Evolutionary conservation across 92 coral and sea anemone species (phyloP).

Genomic region (Umimayanthus chanpuru): DNA sequence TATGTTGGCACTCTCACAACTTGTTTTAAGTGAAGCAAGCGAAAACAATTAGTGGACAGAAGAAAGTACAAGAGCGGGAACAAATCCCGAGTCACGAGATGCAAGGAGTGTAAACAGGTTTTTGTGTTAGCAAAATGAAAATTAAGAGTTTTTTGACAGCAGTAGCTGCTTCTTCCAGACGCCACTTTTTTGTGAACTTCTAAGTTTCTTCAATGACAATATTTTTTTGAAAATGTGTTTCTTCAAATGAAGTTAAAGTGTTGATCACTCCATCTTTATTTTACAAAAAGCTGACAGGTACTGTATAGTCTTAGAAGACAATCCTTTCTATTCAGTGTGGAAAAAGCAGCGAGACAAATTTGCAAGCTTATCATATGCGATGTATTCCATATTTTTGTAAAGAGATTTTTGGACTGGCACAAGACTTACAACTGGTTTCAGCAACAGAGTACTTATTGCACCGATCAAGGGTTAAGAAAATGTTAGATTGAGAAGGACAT

Average conservation of each 20-base stretch:
- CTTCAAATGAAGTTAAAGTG: background rate
- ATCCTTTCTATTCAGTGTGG: too few species aligned
- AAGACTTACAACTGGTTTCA: background rate
- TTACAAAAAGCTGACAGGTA: too few species aligned
- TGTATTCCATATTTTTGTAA: too few species aligned
- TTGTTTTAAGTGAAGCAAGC: slow-evolving; percentile 38
- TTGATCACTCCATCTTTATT: background rate
- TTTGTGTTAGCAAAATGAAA: background rate
- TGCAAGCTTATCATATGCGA: background rate
- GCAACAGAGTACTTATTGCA: background rate
- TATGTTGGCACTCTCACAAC: background rate
- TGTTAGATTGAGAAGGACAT: background rate
- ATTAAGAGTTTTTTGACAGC: background rate
- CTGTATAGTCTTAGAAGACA: too few species aligned
- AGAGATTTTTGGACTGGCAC: background rate
- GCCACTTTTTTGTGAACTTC: background rate
- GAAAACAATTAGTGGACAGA: slow-evolving; percentile 45
- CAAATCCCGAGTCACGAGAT: slow-evolving; percentile 56
- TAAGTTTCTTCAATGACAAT: background rate
- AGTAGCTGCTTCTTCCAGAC: too few species aligned
- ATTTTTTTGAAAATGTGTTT: background rate
- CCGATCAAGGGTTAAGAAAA: background rate
- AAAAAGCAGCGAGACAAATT: too few species aligned
- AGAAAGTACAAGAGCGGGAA: slow-evolving; percentile 38
- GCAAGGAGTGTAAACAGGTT: background rate